These are phyloP conservation scores for Reinhardtius hippoglossoides DNA, from an alignment of 2,113 vertebrate species.

Conservation along the genomic window DNA sequence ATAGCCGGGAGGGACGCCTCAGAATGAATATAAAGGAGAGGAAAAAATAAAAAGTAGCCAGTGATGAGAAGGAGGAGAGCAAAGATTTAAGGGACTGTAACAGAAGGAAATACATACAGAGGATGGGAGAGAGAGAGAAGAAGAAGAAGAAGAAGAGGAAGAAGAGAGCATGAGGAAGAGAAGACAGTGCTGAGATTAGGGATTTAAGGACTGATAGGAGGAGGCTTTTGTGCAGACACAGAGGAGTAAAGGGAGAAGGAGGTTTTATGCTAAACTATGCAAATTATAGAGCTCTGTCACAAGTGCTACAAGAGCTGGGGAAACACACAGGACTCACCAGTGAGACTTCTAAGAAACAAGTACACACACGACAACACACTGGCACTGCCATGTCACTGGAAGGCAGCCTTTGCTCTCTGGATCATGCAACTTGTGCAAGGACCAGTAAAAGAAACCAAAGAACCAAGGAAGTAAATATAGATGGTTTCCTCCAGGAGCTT, in stretches of 20 bases:
- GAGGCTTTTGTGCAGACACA: constrained; percentile 80
- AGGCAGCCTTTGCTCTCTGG: constrained; percentile 33
- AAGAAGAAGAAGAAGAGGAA: constrained; percentile 26
- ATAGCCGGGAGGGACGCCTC: constrained; percentile 66
- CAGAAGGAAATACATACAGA: constrained; percentile 33
- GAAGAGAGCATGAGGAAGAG: constrained; percentile 28
- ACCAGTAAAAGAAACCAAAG: not conserved
- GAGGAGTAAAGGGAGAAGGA: constrained; percentile 70
- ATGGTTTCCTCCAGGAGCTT: not conserved
- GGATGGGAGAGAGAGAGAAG: constrained; percentile 8
- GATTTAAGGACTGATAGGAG: constrained; percentile 81
- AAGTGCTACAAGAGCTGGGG: constrained; percentile 73
- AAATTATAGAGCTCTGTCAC: constrained; percentile 78
- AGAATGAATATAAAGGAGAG: constrained; percentile 62
- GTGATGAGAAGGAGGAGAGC: constrained; percentile 42
- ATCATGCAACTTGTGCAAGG: constrained; percentile 10
- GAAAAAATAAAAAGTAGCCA: constrained; percentile 23
- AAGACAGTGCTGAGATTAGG: constrained; percentile 78
- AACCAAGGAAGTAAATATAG: not conserved
- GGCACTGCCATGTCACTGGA: constrained; percentile 3
- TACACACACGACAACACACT: constrained; percentile 4
- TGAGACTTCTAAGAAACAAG: constrained; percentile 57
- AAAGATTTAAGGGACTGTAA: constrained; percentile 47
- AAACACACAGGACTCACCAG: constrained; percentile 61
- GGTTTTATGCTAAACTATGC: constrained; percentile 85